Conservation (phyloP, 2,113 vertebrate species). For the Ifrita kowaldi region DNA sequence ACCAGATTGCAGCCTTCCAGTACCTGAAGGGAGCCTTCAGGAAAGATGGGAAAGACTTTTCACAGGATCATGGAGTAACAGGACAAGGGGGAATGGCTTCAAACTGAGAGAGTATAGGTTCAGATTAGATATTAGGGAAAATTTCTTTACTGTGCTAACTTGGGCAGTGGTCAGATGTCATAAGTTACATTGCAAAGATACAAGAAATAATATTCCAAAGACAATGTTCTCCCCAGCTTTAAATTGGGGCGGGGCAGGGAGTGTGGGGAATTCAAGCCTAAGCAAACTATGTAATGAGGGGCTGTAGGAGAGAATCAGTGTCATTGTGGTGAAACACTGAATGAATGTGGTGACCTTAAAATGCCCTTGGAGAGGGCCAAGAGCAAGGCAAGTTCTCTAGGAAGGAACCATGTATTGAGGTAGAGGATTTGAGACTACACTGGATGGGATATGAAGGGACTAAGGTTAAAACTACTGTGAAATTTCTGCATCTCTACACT, state of each 20-base stretch:
- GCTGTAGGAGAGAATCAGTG: not conserved
- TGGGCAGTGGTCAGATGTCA: not conserved
- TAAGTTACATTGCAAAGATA: not conserved
- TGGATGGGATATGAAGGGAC: not conserved
- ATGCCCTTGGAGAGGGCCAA: not conserved
- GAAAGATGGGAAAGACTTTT: not conserved
- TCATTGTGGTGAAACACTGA: not conserved
- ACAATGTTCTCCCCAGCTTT: not conserved
- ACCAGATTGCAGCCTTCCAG: not conserved
- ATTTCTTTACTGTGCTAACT: not conserved
- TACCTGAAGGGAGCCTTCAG: not conserved
- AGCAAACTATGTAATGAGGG: not conserved
- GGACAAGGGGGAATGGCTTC: not conserved
- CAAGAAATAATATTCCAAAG: not conserved
- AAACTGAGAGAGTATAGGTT: not conserved
- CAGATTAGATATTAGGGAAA: not conserved
- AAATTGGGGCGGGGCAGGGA: rapidly evolving
- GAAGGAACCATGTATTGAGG: not conserved
- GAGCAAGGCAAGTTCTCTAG: not conserved
- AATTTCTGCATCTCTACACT: not conserved
- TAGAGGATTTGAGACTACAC: not conserved
- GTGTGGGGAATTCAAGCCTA: not conserved
- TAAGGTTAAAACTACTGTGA: not conserved
- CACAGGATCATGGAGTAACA: too few species aligned
- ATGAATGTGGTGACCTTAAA: not conserved